Conservation (phyloP, 2,888 invertebrate genomes). For the Drosophila lacicola region DNA sequence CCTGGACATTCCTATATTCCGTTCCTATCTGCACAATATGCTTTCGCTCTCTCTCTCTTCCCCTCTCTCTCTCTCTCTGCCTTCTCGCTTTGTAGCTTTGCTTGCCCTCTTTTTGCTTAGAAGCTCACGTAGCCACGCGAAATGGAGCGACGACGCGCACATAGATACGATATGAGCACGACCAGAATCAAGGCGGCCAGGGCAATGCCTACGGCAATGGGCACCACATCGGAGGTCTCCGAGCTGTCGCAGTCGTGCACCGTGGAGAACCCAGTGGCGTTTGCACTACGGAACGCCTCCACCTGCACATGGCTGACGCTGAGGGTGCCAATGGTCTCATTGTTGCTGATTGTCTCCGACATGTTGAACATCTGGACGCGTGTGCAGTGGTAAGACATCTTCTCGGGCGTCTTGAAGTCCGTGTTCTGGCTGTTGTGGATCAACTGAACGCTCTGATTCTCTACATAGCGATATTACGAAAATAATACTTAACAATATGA, state of each 20-base stretch:
- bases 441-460: conserved; percentile 84
- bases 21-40: neutral
- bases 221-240: conserved; percentile 95
- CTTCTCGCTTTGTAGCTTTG: neutral
- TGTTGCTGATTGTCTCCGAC: conserved; percentile 78
- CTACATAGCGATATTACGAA: conserved; percentile 47
- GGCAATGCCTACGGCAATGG: conserved; percentile 98
- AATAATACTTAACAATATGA: neutral
- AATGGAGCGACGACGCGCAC: conserved; percentile 94
- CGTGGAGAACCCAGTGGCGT: conserved; percentile 87
- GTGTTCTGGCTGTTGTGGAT: conserved; percentile 84
- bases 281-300: conserved; percentile 89
- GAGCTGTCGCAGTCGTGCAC: conserved; percentile 91
- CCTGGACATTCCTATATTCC: conserved; percentile 15
- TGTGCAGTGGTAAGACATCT: conserved; percentile 91
- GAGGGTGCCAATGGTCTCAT: conserved; percentile 85
- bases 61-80: neutral
- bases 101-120: conserved; percentile 33
- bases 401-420: conserved; percentile 87
- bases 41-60: neutral
- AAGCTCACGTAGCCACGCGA: conserved; percentile 90
- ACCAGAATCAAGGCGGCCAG: conserved; percentile 91
- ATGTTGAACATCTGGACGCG: conserved; percentile 87
- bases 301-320: conserved; percentile 89
- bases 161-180: conserved; percentile 96